phyloP scores from a whole-genome alignment of 2,888 invertebrate genomes.

The Carpatolechia fugitivella region DNA sequence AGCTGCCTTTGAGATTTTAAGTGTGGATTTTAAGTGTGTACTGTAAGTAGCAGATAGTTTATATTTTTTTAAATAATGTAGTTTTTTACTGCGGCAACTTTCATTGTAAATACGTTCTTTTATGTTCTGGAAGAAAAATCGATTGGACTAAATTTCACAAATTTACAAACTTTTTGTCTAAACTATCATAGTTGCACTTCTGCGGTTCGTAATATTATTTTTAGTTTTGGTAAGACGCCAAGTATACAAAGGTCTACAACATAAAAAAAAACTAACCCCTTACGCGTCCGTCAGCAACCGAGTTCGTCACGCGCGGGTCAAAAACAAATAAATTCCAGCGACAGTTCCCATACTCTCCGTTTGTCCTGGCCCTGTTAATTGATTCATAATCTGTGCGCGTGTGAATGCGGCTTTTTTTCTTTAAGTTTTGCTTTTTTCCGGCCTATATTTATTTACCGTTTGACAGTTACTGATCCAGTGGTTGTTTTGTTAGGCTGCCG shows the following conservation, averaged over 20 bases:
- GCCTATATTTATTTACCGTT: conserved; percentile 35
- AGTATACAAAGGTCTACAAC: not conserved
- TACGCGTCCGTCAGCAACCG: not conserved
- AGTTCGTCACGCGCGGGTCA: conserved; percentile 24
- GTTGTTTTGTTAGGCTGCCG: conserved; percentile 67
- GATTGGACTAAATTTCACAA: no score
- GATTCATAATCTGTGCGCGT: conserved; percentile 59
- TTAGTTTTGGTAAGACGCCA: no score
- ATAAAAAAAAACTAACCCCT: not conserved
- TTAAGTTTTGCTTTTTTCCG: conserved; percentile 29
- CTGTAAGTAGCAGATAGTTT: no score
- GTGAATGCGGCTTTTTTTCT: conserved; percentile 43
- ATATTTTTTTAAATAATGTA: no score
- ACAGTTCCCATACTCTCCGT: conserved; percentile 52
- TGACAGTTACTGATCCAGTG: conserved; percentile 35
- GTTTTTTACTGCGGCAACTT: no score
- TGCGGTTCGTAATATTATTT: not conserved
- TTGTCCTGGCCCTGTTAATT: conserved; percentile 62
- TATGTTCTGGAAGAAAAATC: no score
- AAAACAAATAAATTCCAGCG: conserved; percentile 44
- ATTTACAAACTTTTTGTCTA: no score
- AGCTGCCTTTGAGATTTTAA: not conserved
- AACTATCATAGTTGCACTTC: no score
- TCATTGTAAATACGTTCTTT: no score
- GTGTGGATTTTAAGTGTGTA: not conserved